Base-by-base conservation (phyloP, 2,113 vertebrate species). In the Nyctibius bracteatus region DNA sequence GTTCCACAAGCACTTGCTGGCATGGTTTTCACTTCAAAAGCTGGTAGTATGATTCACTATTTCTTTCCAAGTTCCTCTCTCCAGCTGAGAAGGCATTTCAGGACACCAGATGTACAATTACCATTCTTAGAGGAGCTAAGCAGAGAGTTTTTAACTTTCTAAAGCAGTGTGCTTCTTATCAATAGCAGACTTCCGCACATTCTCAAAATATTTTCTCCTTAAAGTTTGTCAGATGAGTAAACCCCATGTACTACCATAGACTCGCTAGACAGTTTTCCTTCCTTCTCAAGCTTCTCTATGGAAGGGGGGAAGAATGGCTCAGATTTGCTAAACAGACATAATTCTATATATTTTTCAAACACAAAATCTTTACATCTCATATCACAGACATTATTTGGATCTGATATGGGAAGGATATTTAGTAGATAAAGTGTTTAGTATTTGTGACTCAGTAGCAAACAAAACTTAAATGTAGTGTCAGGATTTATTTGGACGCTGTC, bases 61-160 rank as follows among this genome's bases (percentile, higher is more conserved):
- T 90, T 68, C 81, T 67, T n/a, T 86, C 74, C 37, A 52, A 72
- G n/a, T 94, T 90, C 35, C 52, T 92, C 22, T 83, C 35, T 90
- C 47, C 82, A 90, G 66, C 81, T 93, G 82, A 95, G 79, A 92
- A 93, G 85, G 82, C 79, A 83, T 88, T 97, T 93, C 54, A 77
- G 88, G 90, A 85, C 79, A 92, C 71, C 92, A 86, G 66, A 72
- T 88, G 61, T 49, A 68, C 41, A 70, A 79, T 79, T 75, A 39
- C 35, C 47, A 46, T 78, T 94, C 52, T 88, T 59, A 39, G 8
- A 79, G 52, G 67, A 92, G 74, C 66, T 81, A 78, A 81, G 61
- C 61, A 77, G 79, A 27, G 43, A 49, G 51, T 74, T 86, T 58
- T 27, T 65, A 18, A 41, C 63, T 92, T 91, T 81, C 6, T 79